A percentile compares a stretch with the other conserved stretches of the same genome.
Conservation (phyloP, 2,797 vertebrate genomes). For the Gambusia yucatana region DNA sequence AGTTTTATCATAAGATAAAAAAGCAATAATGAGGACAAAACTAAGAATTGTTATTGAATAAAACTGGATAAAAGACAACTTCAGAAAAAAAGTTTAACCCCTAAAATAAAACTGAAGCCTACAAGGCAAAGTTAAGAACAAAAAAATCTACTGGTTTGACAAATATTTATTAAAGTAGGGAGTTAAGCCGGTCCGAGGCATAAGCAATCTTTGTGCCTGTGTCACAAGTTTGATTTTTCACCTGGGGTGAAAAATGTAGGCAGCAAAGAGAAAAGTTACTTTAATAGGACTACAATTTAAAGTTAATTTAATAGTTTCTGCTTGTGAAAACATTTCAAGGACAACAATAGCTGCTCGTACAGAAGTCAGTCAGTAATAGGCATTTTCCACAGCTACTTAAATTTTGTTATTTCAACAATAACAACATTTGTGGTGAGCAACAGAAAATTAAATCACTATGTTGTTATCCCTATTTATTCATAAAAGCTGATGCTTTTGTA, state of each 20-base stretch:
- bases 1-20: not conserved
- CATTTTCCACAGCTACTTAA: not conserved
- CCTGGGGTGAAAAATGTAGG: too few species aligned
- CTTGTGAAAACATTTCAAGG: not conserved
- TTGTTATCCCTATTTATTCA: not conserved
- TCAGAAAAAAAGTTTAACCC: not conserved
- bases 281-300: not conserved
- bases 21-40: not conserved
- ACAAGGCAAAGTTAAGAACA: not conserved
- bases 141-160: not conserved
- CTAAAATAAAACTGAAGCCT: not conserved
- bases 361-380: not conserved
- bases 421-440: not conserved
- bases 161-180: not conserved
- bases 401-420: not conserved
- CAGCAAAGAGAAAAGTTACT: too few species aligned
- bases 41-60: not conserved
- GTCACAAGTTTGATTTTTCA: not conserved
- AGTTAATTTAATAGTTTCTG: not conserved
- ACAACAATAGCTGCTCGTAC: not conserved
- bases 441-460: not conserved
- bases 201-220: not conserved
- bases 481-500: not conserved
- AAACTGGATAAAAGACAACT: not conserved
- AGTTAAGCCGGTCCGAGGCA: not conserved